These are phyloP conservation scores for Norana najaformis DNA, from an alignment of 2,888 invertebrate species.

Conservation along the genomic window DNA sequence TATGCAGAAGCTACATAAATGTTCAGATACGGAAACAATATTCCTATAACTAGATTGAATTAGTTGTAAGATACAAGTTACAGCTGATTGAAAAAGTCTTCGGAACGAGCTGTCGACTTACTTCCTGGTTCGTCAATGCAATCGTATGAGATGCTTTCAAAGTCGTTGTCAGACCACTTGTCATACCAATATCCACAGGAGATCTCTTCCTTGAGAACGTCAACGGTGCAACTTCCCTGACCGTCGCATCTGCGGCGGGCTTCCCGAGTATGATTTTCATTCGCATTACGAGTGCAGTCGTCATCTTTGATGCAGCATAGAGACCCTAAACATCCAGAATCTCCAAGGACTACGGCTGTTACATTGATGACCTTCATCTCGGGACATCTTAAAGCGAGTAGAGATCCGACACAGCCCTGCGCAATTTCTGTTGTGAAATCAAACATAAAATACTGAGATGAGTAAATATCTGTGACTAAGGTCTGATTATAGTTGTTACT, in stretches of 20 bases:
- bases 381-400: background rate
- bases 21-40: background rate
- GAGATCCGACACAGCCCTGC: background rate
- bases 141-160: background rate
- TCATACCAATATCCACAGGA: background rate
- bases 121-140: background rate
- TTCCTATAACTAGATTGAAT: no score
- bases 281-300: background rate
- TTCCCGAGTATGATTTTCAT: background rate
- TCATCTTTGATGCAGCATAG: background rate
- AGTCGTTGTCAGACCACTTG: background rate
- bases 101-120: no score
- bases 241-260: background rate
- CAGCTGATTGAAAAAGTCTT: no score
- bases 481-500: background rate
- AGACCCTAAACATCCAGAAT: background rate
- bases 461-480: no score
- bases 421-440: background rate
- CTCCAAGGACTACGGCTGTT: background rate
- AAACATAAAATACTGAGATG: background rate
- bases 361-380: background rate
- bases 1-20: background rate
- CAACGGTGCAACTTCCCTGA: background rate
- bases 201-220: background rate
- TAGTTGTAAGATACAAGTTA: no score